Percentiles rank a stretch among this genome's conserved stretches.
Conservation (phyloP, 2,797 vertebrate species). For the Anguilla megastoma region DNA sequence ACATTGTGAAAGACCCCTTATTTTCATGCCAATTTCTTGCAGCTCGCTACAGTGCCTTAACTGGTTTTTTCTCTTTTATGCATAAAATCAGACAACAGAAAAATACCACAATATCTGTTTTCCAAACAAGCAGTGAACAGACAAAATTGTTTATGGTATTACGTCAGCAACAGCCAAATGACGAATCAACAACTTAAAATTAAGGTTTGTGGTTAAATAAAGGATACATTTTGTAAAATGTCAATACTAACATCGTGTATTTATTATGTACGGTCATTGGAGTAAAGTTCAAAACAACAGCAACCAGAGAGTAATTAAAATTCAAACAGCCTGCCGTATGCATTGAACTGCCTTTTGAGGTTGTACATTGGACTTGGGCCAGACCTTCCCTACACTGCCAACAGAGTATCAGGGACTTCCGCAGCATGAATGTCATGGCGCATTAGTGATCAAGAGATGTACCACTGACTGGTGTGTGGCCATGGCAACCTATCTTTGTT, state of each 20-base stretch:
- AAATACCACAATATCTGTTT: background rate
- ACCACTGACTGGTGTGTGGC: background rate
- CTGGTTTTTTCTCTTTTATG: background rate
- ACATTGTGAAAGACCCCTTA: constrained; percentile 45
- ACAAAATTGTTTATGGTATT: background rate
- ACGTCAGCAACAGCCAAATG: background rate
- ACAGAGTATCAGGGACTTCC: background rate
- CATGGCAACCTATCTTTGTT: constrained; percentile 40
- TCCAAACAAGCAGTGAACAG: background rate
- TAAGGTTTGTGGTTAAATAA: background rate
- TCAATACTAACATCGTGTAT: background rate
- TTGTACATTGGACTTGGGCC: background rate
- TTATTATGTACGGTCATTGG: background rate
- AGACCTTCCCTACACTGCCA: background rate
- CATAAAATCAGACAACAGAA: background rate
- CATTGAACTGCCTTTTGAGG: background rate
- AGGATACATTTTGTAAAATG: background rate
- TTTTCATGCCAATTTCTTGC: constrained; percentile 6
- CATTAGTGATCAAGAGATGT: constrained; percentile 10
- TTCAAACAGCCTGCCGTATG: background rate
- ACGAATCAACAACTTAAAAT: background rate
- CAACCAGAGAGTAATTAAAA: background rate
- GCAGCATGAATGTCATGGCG: background rate
- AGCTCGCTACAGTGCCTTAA: no score
- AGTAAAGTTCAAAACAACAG: background rate